Base-by-base conservation (phyloP, 2,888 invertebrate genomes). In the Parascotia fuliginaria region DNA sequence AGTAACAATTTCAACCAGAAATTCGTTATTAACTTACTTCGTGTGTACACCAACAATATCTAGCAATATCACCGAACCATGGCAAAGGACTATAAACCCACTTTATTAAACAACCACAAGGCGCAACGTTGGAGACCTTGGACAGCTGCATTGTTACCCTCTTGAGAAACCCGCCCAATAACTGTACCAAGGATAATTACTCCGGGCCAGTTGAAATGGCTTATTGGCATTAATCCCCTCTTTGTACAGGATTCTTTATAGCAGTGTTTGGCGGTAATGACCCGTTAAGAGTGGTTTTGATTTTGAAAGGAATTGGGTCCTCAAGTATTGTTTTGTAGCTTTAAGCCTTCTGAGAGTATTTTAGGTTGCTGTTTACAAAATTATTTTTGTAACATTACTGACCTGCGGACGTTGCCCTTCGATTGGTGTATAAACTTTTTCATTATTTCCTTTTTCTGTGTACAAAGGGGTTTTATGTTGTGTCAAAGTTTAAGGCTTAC, bases 161-260 rank as follows among this genome's bases (percentile, higher is more conserved):
- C 66, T 58, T 55, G 41, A 61, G 60, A 43, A 54, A 14, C 61
- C 64, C 54, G 52, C 59, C 62, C 64, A 70, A 71, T 70, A 74
- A 67, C 55, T 49, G 60, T 63, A 64, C 64, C 77, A 77, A 77
- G 77, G 77, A 71, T 75, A 77, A 77, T 76, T 70, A 65, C 65
- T 49, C 42, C n/a, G 53, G 57, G 55, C 33, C 41, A 41, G 37
- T 44, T 42, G 55, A 49, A 54, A 49, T 51, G 47, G 40, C 38
- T 28, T 28, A 60, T 56, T 49, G 56, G 40, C 44, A 44, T 54
- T 76, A 75, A 75, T 72, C 65, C 60, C 34, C 53, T 64, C 60
- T 70, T 70, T 70, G 73, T 70, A 63, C 34, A 42, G 41, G 48
- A 36, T 42, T 58, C 51, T 60, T 65, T 65, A 68, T 55, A 11